Evolutionary conservation across 1,140 invertebrate genomes (phyloP).

Genomic region (Ostrea edulis): DNA sequence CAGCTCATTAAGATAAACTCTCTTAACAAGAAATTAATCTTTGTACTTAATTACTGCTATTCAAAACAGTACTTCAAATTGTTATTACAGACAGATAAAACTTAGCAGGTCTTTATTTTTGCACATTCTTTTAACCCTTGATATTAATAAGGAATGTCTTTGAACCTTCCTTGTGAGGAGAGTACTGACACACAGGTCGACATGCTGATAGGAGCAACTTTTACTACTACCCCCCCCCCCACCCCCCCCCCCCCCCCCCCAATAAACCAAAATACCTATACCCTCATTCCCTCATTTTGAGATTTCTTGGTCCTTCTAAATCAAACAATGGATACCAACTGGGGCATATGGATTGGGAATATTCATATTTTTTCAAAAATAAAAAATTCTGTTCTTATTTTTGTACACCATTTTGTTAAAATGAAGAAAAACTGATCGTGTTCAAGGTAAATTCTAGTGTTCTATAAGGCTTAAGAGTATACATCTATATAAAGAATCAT

Average conservation of each 20-base stretch:
- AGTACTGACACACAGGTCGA: neutral
- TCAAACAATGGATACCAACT: no score
- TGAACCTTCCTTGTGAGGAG: neutral
- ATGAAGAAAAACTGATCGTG: no score
- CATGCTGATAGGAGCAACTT: neutral
- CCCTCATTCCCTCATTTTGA: no score
- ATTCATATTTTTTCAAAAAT: no score
- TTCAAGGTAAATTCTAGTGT: no score
- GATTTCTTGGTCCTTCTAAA: no score
- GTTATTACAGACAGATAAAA: slow-evolving; percentile 26
- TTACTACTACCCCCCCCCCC: neutral
- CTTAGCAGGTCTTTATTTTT: neutral
- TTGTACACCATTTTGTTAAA: no score
- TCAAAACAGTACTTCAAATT: neutral
- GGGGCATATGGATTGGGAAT: no score
- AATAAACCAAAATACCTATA: neutral
- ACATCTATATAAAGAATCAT: no score
- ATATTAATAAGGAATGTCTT: neutral
- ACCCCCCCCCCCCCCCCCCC: no score
- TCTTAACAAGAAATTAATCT: slow-evolving; percentile 15
- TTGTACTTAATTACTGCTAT: neutral
- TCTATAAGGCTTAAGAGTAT: no score
- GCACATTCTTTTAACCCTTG: slow-evolving; percentile 7
- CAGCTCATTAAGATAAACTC: neutral
- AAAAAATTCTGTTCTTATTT: no score